A percentile compares a stretch with the other conserved stretches of the same genome.
phyloP scores from a whole-genome alignment of 2,888 invertebrate genomes.

The Physocephala rufipes region DNA sequence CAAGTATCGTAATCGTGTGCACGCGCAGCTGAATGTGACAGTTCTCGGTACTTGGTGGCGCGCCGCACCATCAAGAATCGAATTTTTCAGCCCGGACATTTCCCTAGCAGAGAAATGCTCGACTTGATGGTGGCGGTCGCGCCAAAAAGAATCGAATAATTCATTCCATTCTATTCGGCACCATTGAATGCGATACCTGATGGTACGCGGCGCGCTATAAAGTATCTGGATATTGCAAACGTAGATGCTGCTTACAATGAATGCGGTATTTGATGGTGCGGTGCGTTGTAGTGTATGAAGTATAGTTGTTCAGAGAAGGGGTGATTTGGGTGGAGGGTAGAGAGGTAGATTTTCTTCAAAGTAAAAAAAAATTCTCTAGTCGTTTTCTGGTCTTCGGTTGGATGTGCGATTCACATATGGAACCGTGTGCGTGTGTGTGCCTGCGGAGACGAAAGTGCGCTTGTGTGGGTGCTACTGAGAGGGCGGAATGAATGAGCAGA shows the following conservation, averaged over 20 bases:
- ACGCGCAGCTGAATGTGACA: slow-evolving; percentile 60
- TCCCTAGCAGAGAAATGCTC: slow-evolving; percentile 46
- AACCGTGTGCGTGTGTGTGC: background rate
- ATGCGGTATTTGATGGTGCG: slow-evolving; percentile 53
- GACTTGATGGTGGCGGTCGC: slow-evolving; percentile 60
- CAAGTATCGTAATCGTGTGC: slow-evolving; percentile 56
- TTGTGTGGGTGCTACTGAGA: background rate
- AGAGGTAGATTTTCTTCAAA: slow-evolving; percentile 44
- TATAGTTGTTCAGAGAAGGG: slow-evolving; percentile 37
- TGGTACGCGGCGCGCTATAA: slow-evolving; percentile 53
- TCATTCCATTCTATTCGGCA: slow-evolving; percentile 41
- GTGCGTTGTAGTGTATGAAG: slow-evolving; percentile 17
- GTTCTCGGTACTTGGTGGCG: slow-evolving; percentile 62
- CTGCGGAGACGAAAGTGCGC: slow-evolving; percentile 1
- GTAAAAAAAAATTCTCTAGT: slow-evolving; percentile 28
- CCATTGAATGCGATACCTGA: slow-evolving; percentile 47
- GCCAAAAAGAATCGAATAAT: slow-evolving; percentile 58
- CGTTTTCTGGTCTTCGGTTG: slow-evolving; percentile 31
- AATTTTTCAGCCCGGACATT: slow-evolving; percentile 46
- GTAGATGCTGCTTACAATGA: slow-evolving; percentile 38
- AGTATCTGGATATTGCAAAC: slow-evolving; percentile 48
- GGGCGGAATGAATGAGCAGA: no score
- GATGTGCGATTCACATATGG: no score
- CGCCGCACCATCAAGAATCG: slow-evolving; percentile 57
- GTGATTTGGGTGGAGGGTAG: slow-evolving; percentile 48